Evolutionary conservation across 1,140 invertebrate species (phyloP).

Genomic region (Plutomurus gul): DNA sequence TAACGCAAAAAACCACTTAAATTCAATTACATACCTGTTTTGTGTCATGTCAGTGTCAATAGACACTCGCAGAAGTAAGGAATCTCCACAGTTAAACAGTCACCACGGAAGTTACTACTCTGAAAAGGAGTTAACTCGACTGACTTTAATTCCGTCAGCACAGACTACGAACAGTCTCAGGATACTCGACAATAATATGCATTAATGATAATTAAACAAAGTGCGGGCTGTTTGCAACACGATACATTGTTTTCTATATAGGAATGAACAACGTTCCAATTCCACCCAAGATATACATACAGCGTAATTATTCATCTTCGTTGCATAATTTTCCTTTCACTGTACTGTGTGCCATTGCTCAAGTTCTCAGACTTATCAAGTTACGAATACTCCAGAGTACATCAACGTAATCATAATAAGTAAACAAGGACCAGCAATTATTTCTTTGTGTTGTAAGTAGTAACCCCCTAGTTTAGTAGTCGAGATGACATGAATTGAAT

Average conservation of each 20-base stretch:
- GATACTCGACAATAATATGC: slow-evolving; percentile 24
- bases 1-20: slow-evolving; percentile 49
- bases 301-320: not conserved
- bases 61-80: not conserved
- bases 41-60: slow-evolving; percentile 45
- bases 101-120: not conserved
- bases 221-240: not conserved
- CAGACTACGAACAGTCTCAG: not conserved
- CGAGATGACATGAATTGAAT: slow-evolving; percentile 1
- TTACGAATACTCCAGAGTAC: no score
- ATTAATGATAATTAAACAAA: slow-evolving; percentile 41
- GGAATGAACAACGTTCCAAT: not conserved
- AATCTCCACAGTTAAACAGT: not conserved
- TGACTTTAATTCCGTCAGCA: not conserved
- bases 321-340: not conserved
- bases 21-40: slow-evolving; percentile 44
- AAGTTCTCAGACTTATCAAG: not conserved
- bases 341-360: not conserved
- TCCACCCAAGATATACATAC: not conserved
- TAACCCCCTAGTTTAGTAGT: not conserved
- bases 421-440: slow-evolving; percentile 1
- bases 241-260: not conserved
- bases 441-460: not conserved
- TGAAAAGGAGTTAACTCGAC: not conserved
- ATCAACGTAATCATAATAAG: slow-evolving; percentile 18